A percentile compares a stretch with the other conserved stretches of the same genome.
These are phyloP conservation scores for Lichenostomus cassidix DNA, from an alignment of 2,113 vertebrate genomes.

Conservation along the genomic window DNA sequence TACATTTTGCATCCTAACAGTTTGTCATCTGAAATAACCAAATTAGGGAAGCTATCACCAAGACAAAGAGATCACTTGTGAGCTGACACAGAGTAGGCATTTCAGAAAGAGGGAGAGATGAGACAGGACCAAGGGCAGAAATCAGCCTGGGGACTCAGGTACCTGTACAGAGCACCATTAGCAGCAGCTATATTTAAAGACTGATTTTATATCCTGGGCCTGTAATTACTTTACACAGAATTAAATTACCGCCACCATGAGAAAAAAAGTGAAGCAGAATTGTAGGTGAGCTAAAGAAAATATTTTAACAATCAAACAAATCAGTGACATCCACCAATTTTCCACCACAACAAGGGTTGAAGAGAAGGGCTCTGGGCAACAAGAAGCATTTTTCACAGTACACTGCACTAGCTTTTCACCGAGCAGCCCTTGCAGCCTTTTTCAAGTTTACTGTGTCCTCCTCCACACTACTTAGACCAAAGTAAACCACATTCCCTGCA, in stretches of 20 bases:
- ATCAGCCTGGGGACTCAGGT: not conserved
- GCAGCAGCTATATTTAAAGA: slow-evolving; percentile 1
- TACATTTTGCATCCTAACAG: not conserved
- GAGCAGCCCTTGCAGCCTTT: not conserved
- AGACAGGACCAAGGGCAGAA: not conserved
- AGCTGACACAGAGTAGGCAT: not conserved
- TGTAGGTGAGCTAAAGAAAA: not conserved
- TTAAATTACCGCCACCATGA: not conserved
- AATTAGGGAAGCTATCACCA: not conserved
- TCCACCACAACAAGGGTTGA: not conserved
- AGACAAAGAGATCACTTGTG: not conserved
- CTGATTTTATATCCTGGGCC: not conserved
- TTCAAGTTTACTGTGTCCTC: not conserved
- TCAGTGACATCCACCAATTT: not conserved
- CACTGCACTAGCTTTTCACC: not conserved
- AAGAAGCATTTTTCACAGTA: not conserved
- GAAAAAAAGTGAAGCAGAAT: not conserved
- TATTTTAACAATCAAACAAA: not conserved
- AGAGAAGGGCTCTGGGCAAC: not conserved
- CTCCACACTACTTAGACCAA: not conserved
- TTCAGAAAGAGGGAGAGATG: not conserved
- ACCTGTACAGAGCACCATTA: not conserved
- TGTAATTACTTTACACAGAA: slow-evolving; percentile 46
- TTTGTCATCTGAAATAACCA: not conserved
- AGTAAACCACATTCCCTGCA: not conserved